Percentiles rank a stretch among this genome's conserved stretches.
These are phyloP conservation scores for Sebastiscus albofasciatus DNA, from an alignment of 2,797 vertebrate genomes.

Conservation along the genomic window DNA sequence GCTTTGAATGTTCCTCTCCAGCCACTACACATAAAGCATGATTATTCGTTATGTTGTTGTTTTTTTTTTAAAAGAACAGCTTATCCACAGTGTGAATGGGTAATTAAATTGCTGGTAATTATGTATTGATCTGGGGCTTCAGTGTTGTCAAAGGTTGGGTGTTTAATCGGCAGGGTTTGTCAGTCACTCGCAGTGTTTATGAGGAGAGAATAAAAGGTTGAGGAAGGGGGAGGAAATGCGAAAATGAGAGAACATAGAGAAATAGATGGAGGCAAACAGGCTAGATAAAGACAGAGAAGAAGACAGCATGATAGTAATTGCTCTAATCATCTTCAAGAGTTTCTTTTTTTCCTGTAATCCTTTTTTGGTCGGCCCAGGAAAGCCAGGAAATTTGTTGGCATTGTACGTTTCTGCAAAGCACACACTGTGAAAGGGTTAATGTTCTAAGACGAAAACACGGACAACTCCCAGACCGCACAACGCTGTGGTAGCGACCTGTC, in stretches of 20 bases:
- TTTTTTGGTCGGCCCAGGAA: neutral
- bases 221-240: neutral
- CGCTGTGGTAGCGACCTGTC: too few relatives aligned
- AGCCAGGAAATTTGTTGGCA: neutral
- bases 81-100: constrained; percentile 54
- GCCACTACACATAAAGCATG: constrained; percentile 36
- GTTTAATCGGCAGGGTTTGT: constrained; percentile 49
- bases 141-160: constrained; percentile 60
- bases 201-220: neutral
- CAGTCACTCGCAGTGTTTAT: constrained; percentile 8
- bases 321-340: neutral
- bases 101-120: constrained; percentile 79
- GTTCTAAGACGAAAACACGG: too few relatives aligned
- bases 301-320: neutral
- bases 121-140: constrained; percentile 74
- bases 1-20: constrained; percentile 35
- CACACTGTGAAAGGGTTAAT: too few relatives aligned
- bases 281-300: neutral
- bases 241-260: neutral
- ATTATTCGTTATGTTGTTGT: constrained; percentile 36
- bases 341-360: neutral
- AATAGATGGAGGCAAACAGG: neutral
- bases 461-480: too few relatives aligned
- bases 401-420: neutral
- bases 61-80: constrained; percentile 28